These are phyloP conservation scores for Potamilus streckersoni DNA, from an alignment of 1,140 invertebrate genomes.

Conservation along the genomic window DNA sequence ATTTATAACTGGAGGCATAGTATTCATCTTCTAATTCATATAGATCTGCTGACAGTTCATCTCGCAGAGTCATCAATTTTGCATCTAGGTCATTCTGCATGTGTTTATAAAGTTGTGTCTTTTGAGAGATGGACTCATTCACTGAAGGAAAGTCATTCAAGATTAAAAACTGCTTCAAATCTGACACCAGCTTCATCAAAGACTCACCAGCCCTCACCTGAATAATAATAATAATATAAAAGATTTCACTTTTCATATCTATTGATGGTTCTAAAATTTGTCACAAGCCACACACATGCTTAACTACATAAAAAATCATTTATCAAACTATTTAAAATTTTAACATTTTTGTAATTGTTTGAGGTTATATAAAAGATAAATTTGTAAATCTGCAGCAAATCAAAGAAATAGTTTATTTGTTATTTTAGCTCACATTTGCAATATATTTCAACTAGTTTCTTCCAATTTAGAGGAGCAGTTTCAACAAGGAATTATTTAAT, in stretches of 20 bases:
- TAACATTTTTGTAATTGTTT: too few species aligned
- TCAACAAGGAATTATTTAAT: too few species aligned
- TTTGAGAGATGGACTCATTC: slow-evolving; percentile 93
- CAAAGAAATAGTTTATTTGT: too few species aligned
- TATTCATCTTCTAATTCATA: slow-evolving; percentile 98
- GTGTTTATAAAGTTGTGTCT: slow-evolving; percentile 87
- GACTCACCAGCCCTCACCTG: slow-evolving; percentile 92
- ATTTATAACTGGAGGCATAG: slow-evolving; percentile 93
- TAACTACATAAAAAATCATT: too few species aligned
- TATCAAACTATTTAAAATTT: too few species aligned
- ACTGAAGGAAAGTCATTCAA: slow-evolving; percentile 97
- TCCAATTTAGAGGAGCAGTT: too few species aligned
- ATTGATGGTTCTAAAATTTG: too few species aligned
- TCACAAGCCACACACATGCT: too few species aligned
- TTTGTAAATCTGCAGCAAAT: too few species aligned
- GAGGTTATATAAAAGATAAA: too few species aligned
- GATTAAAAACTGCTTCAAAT: slow-evolving; percentile 96
- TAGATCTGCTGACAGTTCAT: slow-evolving; percentile 94
- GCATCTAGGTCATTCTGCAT: slow-evolving; percentile 94
- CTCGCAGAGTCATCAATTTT: slow-evolving; percentile 89
- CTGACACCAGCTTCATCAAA: slow-evolving; percentile 94
- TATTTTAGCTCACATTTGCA: too few species aligned
- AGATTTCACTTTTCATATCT: not conserved
- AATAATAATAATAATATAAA: slow-evolving; percentile 20
- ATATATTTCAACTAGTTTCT: too few species aligned